Conservation (phyloP, 2,888 invertebrate species). For the Agapostemon virescens region DNA sequence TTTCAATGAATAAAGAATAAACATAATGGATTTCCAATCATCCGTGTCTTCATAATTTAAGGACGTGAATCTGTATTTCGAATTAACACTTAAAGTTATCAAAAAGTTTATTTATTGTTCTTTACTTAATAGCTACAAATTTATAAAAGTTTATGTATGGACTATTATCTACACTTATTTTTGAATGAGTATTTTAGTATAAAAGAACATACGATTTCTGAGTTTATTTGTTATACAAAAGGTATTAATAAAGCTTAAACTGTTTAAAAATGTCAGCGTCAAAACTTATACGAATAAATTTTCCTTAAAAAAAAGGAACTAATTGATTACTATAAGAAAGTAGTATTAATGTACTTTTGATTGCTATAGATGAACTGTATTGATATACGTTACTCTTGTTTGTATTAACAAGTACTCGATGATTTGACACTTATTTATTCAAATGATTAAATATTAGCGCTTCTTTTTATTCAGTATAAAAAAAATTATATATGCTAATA, state of each 20-base stretch:
- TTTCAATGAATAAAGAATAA: not conserved
- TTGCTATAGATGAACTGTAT: slow-evolving; percentile 10
- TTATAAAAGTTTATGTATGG: not conserved
- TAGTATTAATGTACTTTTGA: slow-evolving; percentile 13
- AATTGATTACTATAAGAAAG: slow-evolving; percentile 12
- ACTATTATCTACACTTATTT: slow-evolving; percentile 4
- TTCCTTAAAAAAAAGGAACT: not conserved
- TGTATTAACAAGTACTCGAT: slow-evolving; percentile 4
- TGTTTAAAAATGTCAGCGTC: not conserved
- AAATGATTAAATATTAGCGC: slow-evolving; percentile 14
- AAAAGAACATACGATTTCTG: not conserved
- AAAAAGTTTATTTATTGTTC: slow-evolving; percentile 6
- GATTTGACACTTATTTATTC: slow-evolving; percentile 36
- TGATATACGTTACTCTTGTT: slow-evolving; percentile 6
- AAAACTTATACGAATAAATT: slow-evolving; percentile 11
- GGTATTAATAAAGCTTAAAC: slow-evolving; percentile 4
- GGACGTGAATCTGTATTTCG: slow-evolving; percentile 2
- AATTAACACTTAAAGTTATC: slow-evolving; percentile 1
- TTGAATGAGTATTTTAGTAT: not conserved
- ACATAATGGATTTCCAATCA: slow-evolving; percentile 4
- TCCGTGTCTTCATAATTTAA: not conserved
- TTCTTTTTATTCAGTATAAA: slow-evolving; percentile 17
- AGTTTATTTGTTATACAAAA: not conserved
- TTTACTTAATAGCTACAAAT: slow-evolving; percentile 8
- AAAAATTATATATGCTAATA: slow-evolving; percentile 15